phyloP scores from a whole-genome alignment of 2,797 vertebrate species.

The Psittacula derbiana region DNA sequence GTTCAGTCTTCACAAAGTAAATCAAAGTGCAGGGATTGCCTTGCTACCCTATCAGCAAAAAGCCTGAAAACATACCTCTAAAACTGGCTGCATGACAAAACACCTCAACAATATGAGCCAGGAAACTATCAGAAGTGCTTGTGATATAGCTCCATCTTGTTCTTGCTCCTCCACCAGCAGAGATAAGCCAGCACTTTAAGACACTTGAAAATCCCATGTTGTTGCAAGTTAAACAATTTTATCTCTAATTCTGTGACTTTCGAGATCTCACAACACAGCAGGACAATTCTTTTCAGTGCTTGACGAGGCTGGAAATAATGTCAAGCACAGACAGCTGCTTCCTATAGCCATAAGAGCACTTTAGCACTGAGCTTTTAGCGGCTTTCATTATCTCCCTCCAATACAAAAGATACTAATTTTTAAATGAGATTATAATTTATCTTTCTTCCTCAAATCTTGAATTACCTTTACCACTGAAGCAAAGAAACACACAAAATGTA shows the following conservation, averaged over 20 bases:
- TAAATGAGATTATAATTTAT: no score
- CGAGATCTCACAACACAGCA: background rate
- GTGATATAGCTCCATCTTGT: background rate
- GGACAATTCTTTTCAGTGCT: background rate
- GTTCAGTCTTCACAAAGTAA: background rate
- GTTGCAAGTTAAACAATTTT: background rate
- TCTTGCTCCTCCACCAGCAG: background rate
- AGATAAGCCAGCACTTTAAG: background rate
- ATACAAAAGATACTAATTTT: rapidly evolving
- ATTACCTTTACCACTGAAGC: background rate
- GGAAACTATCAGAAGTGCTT: background rate
- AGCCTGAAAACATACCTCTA: background rate
- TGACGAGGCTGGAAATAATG: background rate
- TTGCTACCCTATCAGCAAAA: background rate
- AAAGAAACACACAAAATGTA: background rate
- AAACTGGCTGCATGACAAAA: background rate
- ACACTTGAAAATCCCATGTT: background rate
- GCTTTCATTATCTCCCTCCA: background rate
- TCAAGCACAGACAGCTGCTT: background rate
- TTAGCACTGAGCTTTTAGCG: background rate
- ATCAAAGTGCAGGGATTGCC: background rate
- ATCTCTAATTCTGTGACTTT: background rate
- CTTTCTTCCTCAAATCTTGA: background rate
- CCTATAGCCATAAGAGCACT: background rate
- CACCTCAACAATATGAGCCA: background rate